These are phyloP conservation scores for Tachyglossus aculeatus DNA, from an alignment of 2,797 vertebrate genomes.

Conservation along the genomic window DNA sequence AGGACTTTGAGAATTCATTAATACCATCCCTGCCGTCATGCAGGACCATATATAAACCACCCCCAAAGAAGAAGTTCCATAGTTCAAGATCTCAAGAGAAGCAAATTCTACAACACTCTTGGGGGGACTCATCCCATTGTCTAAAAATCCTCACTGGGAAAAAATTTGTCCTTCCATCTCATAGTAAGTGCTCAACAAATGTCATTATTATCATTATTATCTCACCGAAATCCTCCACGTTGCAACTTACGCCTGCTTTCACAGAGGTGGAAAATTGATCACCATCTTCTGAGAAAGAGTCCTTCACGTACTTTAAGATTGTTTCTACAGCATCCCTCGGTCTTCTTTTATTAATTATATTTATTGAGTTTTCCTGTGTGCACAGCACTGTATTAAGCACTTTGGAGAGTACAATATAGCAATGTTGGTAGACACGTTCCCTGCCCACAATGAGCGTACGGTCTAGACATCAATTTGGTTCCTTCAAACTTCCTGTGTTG, in stretches of 20 bases:
- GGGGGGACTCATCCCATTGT: neutral
- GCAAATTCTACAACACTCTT: neutral
- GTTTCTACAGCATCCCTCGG: too few species aligned
- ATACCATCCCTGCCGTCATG: neutral
- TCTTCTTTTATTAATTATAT: too few species aligned
- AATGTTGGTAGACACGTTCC: too few species aligned
- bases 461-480: too few species aligned
- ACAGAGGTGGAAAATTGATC: neutral
- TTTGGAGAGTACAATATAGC: too few species aligned
- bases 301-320: neutral
- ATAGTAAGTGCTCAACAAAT: too few species aligned
- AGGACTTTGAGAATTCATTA: neutral
- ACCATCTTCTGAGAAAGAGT: neutral
- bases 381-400: too few species aligned
- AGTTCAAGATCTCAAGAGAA: neutral
- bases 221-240: neutral
- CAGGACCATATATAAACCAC: neutral
- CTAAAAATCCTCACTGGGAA: neutral
- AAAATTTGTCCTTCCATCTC: neutral
- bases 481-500: too few species aligned
- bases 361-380: too few species aligned
- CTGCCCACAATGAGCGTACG: too few species aligned
- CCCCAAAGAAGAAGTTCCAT: neutral
- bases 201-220: too few species aligned
- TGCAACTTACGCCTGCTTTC: neutral